These are phyloP conservation scores for Agrotis clavis DNA, from an alignment of 2,888 invertebrate species.

Conservation along the genomic window DNA sequence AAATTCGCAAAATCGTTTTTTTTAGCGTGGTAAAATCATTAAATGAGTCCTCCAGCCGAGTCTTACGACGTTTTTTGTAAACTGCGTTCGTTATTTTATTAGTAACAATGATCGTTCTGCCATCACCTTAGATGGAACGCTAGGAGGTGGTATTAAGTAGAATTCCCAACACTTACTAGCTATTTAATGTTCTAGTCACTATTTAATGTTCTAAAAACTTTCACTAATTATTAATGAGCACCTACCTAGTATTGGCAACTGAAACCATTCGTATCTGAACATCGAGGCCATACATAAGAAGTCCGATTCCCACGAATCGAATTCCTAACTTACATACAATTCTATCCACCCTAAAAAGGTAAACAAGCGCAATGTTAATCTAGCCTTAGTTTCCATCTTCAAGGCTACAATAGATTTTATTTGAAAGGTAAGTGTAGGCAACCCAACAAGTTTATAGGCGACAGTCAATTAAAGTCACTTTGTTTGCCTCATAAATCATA, in stretches of 20 bases:
- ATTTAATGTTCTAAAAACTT: background rate
- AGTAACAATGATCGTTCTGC: no score
- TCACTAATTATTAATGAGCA: background rate
- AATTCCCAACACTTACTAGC: no score
- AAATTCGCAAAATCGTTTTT: no score
- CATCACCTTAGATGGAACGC: no score
- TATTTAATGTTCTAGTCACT: no score
- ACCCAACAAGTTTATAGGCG: conserved; percentile 48
- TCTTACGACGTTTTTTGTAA: no score
- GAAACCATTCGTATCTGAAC: background rate
- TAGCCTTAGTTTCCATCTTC: conserved; percentile 42
- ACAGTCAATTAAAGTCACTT: conserved; percentile 62
- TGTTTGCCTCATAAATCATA: conserved; percentile 64
- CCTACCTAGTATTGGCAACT: background rate
- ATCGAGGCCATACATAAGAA: background rate
- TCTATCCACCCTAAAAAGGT: conserved; percentile 53
- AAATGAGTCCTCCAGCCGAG: no score
- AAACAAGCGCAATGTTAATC: conserved; percentile 37
- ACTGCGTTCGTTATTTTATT: no score
- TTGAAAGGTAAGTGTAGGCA: conserved; percentile 57
- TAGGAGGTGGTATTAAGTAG: no score
- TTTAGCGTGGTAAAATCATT: no score
- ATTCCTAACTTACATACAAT: conserved; percentile 5
- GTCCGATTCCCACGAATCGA: conserved; percentile 48
- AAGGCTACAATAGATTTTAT: conserved; percentile 52